Evolutionary conservation across 1,140 invertebrate genomes (phyloP), one percentile per base, ranked within the genome.

Genomic region (Babylonia areolata): DNA sequence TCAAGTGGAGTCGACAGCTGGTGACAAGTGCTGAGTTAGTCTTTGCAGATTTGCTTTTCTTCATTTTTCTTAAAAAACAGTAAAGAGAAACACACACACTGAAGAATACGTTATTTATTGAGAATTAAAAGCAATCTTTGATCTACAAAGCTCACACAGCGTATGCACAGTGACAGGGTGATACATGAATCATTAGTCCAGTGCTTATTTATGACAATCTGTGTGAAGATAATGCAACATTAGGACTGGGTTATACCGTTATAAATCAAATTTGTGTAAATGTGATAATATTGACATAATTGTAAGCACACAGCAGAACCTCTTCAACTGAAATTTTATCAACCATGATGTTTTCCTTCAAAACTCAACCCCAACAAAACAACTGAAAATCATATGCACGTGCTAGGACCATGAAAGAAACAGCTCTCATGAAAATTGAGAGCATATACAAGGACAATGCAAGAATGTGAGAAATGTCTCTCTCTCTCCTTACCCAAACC

Each of bases 141-240:
- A 80, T 80, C 78, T 80, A 80, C 78, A 80, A 80, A 80, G 78
- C 78, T 54, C 78, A 80, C 78, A 77, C 75, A 77, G 75, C 40
- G 33, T 73, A 73, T 28, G 28, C 58, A 64, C 58, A 64, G 58
- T 64, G 58, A 64, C 15, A 64, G 58, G 58, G 58, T 64, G 58
- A 23, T 64, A n/a, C 58, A n/a, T 64, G 58, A 64, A 64, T 64
- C 58, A 64, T 64, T 23, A n/a, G 58, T 64, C 58, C 58, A n/a
- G 58, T 64, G 58, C 58, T 64, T 64, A 51, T 51, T 2, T 64
- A 12, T 12, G 58, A 64, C 58, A 64, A 64, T 64, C 58, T 6
- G 58, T 64, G 58, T 64, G 58, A 64, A 64, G 9, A 64, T 64
- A 64, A 23, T 64, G 58, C 58, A 64, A 64, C 58, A 23, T 28